Base-by-base conservation (phyloP, 2,113 vertebrate species). In the Cyphomyrus discorhynchus region DNA sequence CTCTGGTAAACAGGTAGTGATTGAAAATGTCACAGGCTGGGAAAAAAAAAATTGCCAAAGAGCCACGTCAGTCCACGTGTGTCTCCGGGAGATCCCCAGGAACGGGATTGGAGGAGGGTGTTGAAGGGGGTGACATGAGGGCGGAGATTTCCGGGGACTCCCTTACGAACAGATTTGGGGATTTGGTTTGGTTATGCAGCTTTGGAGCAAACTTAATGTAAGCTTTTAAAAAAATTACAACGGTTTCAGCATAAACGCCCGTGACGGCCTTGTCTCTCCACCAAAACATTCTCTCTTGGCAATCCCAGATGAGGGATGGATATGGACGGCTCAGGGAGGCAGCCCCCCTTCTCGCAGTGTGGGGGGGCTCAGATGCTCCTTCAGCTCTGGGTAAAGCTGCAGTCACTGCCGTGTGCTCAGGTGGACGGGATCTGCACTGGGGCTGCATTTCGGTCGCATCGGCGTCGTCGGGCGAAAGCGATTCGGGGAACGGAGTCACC, bases 1-100 rank as follows among this genome's bases (percentile, higher is more conserved):
- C 91, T 58, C 39, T 86, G 52, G 88, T 88, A 90, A 93, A 89
- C 88, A 90, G 56, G 85, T 39, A 46, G 50, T 47, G 82, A 90
- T 62, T 66, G 92, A 74, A 90, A 84, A 88, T 84, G 77, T 88
- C 70, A 52, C 39, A 89, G 90, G 83, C 58, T 90, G 70, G 89
- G 91, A 89, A 62, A 91, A 6, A 49, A 47, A 47, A 62, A 89
- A 49, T 31, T 47, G 88, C 74, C 89, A 88, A 89, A 90, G 91
- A 90, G 90, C 53, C 42, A 39, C 45, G 82, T 89, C 50, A 90
- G 82, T 89, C 86, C 88, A 58, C 88, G 27, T 19, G 58, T 62
- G 77, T 90, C 89, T 86, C 89, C 39, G 46, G 74, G 86, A 87
- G 88, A 47, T 89, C 89, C 89, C 90, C 8, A 35, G 77, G 62